Evolutionary conservation across 2,113 vertebrate species (phyloP).

Genomic region (Heterotis niloticus): DNA sequence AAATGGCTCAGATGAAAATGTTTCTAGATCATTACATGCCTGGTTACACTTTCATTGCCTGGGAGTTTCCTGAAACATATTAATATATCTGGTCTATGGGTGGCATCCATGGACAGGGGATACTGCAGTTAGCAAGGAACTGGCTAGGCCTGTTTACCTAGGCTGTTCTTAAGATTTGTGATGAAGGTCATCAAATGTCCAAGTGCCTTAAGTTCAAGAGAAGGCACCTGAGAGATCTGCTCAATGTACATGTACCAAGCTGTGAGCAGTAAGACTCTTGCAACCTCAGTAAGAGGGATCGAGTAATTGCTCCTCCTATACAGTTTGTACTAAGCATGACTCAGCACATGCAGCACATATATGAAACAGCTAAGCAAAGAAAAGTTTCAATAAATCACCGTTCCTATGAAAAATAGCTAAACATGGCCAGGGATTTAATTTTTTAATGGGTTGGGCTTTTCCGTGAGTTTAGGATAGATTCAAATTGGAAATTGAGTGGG

Average conservation of each 20-base stretch:
- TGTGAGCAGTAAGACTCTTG: neutral
- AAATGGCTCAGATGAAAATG: constrained; percentile 21
- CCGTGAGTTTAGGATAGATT: too few relatives aligned
- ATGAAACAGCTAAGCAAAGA: neutral
- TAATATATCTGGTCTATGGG: constrained; percentile 1
- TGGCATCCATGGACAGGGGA: neutral
- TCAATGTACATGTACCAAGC: too few relatives aligned
- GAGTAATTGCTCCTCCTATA: too few relatives aligned
- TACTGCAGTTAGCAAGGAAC: neutral
- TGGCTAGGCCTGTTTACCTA: neutral
- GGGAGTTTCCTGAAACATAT: constrained; percentile 8
- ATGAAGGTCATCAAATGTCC: neutral
- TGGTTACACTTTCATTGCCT: constrained; percentile 21
- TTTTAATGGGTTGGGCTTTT: too few relatives aligned
- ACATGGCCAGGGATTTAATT: neutral
- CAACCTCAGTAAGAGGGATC: too few relatives aligned
- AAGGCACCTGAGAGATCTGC: too few relatives aligned
- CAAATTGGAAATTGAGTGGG: too few relatives aligned
- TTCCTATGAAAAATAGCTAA: constrained; percentile 3
- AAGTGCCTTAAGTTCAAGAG: too few relatives aligned
- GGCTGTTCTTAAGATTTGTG: neutral
- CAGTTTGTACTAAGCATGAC: neutral
- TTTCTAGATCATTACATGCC: constrained; percentile 23
- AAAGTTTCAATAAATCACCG: neutral
- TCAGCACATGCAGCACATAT: neutral